Conservation (phyloP, 2,113 vertebrate genomes). For the Strix aluco region DNA sequence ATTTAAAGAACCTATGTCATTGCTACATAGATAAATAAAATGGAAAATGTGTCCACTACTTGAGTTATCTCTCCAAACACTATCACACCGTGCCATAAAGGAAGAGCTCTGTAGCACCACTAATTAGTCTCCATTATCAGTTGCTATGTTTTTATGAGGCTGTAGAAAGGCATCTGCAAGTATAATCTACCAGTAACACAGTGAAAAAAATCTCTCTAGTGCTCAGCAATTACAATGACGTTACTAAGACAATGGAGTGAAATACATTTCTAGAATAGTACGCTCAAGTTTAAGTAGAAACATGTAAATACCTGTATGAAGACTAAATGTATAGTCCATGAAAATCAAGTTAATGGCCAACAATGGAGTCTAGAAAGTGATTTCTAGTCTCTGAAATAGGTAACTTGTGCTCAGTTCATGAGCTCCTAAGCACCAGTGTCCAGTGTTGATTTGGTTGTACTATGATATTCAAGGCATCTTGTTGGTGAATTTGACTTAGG, state of each 20-base stretch:
- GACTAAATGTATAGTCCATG: neutral
- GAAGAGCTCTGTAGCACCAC: neutral
- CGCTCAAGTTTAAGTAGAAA: neutral
- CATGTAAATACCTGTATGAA: neutral
- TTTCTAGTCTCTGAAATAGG: neutral
- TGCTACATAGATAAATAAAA: neutral
- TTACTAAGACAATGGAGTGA: neutral
- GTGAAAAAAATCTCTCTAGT: neutral
- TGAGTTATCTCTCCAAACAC: neutral
- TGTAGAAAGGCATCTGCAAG: neutral
- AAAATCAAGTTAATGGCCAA: neutral
- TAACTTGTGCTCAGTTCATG: neutral
- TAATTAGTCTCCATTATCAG: neutral
- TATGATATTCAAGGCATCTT: neutral
- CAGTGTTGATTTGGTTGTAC: neutral
- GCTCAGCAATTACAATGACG: neutral
- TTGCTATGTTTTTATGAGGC: neutral
- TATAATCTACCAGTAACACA: neutral
- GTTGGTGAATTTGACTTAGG: neutral
- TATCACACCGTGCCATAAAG: rapidly evolving
- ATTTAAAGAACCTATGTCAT: neutral
- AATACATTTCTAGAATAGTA: neutral
- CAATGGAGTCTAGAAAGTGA: neutral
- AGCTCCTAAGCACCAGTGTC: neutral
- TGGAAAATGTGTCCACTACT: neutral